Base-by-base conservation (phyloP, 2,888 invertebrate species). In the Chalcosyrphus nemorum region DNA sequence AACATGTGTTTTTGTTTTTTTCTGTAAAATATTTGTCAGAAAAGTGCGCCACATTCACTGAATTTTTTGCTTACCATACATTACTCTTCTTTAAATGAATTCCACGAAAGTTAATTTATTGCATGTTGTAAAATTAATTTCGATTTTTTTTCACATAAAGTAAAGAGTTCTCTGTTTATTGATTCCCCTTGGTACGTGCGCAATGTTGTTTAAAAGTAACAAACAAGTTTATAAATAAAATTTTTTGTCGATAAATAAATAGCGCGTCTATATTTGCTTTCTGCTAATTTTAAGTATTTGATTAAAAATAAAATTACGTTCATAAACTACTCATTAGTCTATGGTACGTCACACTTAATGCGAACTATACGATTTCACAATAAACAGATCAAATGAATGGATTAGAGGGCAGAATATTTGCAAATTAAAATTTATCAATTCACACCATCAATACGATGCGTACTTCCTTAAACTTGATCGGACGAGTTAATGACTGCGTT, bases 141-240 rank as follows among this genome's bases (percentile, higher is more conserved):
- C 7, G n/a, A 21, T 29, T 29, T 45, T 29, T 29, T 45, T 61
- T 21, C 19, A 17, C 6, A 32, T 19, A 32, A 24, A 38, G 9
- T 17, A 15, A 13, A 61, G 29, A 50, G 45, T 50, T 32, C 1
- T 50, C 15, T 35, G 17, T 65, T 54, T 47, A 27, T 50, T 17
- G 15, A 3, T 13, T 13, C 50, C 11, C 57, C 38, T n/a, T 15
- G 35, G 43, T 50, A 59, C 15, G 35, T 61, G 71, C 71, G 71
- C 41, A 72, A 11, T 52, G 59, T 50, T 72, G 29, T 71, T 47
- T 29, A 47, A 71, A 47, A 56, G 11, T 15, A 70, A 47, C 24
- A 59, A 72, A 59, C 50, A 66, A 52, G 13, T 29, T 61, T 72
- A 61, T 61, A 61, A 72, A 59, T 71, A 71, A 27, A 17, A 35